Evolutionary conservation across 2,888 invertebrate genomes (phyloP), one percentile per base, ranked within the genome.

Genomic region (Orthonevra nobilis): DNA sequence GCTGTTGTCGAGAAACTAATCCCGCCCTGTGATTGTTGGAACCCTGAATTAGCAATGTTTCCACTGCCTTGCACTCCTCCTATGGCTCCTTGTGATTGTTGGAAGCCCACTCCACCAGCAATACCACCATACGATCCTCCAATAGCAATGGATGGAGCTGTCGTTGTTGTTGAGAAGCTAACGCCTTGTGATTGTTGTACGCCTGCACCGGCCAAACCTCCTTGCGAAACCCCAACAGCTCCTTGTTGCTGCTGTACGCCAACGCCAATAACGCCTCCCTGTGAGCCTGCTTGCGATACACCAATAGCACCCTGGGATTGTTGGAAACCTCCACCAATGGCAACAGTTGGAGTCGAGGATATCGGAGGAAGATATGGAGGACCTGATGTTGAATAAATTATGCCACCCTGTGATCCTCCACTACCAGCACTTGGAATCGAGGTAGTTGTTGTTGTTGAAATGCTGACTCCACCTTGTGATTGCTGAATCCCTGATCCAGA

Each of bases 311-410:
- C 52, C 38, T 3, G 56, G 17, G 34, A 81, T 63, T 61, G 66
- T 40, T 40, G 30, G 7, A 46, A 40, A 7, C 63, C 63, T 15
- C 36, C 48, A 3, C 30, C 46, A 17, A 15, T 30, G 3, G 2
- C 7, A 7, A 28, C 5, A 23, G 23, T 10, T 7, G 40, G 12
- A 1, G 32, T 30, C 20, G 9, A 30, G 7, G 20, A 14, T 15
- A 19, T 9, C 14, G 20, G 32, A 1, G 28, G 85, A 84, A 14
- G 84, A 83, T 54, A 75, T 84, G 42, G 85, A 83, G 28, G 32
- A 6, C 14, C 28, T 10, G 36, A 10, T 2, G 32, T 17, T 48
- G 48, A 19, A 23, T 3, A 15, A 38, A 6, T 38, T 14, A 12
- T 5, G 3, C 23, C 23, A 6, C 58, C 32, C 14, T 50, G 69